Percentiles rank a stretch among this genome's conserved stretches.
Evolutionary conservation across 2,797 vertebrate species (phyloP).

Genomic region (Eremophila alpestris): DNA sequence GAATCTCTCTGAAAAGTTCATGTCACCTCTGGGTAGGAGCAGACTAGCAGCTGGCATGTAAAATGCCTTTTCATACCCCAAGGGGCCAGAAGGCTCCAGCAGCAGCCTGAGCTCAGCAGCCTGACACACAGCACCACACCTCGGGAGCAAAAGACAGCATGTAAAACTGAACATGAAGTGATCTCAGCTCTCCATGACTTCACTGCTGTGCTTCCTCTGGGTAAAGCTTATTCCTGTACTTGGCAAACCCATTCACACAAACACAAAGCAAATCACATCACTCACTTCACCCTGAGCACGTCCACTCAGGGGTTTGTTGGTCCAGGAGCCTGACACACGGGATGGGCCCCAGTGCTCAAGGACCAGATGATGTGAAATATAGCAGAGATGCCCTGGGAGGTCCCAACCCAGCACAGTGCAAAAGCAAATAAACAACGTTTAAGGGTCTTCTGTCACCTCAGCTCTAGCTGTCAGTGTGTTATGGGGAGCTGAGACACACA

Average conservation of each 20-base stretch:
- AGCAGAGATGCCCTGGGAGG: neutral
- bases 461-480: neutral
- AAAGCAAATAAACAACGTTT: neutral
- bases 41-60: conserved; percentile 9
- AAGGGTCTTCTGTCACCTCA: neutral
- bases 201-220: neutral
- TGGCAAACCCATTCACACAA: neutral
- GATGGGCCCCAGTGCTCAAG: neutral
- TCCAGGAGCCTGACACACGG: accelerated
- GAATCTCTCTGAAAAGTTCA: conserved; percentile 37
- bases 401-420: neutral
- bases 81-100: neutral
- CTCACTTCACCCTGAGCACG: accelerated
- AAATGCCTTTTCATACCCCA: conserved; percentile 23
- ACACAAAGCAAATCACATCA: neutral
- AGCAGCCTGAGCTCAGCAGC: neutral
- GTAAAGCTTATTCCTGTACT: neutral
- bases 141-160: neutral
- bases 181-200: conserved; percentile 34
- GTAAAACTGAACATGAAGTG: neutral
- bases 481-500: neutral
- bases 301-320: accelerated
- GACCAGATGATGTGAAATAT: neutral
- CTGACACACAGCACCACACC: neutral
- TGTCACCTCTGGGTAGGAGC: neutral